These are phyloP conservation scores for Dolichomitus sp. DNA, from an alignment of 2,888 invertebrate species.

Conservation along the genomic window DNA sequence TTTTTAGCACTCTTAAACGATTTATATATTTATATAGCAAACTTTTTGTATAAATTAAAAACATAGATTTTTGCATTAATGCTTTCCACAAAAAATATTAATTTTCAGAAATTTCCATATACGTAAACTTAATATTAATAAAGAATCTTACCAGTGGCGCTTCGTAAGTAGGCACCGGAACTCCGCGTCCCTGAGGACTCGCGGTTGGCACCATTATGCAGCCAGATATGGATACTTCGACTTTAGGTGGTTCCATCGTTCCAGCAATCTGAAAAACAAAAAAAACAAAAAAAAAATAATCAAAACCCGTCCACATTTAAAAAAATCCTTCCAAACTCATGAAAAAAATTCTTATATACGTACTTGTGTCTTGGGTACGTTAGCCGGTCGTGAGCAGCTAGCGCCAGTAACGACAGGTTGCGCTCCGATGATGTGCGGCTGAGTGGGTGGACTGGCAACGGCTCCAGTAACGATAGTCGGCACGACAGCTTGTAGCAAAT, in stretches of 20 bases:
- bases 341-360: background rate
- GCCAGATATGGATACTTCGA: conserved; percentile 87
- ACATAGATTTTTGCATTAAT: background rate
- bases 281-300: background rate
- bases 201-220: conserved; percentile 88
- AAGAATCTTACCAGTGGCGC: conserved; percentile 90
- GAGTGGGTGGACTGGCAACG: conserved; percentile 88
- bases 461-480: conserved; percentile 87
- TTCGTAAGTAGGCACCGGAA: conserved; percentile 89
- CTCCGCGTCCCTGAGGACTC: conserved; percentile 87
- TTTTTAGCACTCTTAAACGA: no score
- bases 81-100: background rate
- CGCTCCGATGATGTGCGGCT: conserved; percentile 85
- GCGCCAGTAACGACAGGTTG: conserved; percentile 86
- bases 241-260: conserved; percentile 87
- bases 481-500: conserved; percentile 84
- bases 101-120: background rate
- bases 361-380: conserved; percentile 62
- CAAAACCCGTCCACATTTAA: background rate
- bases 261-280: conserved; percentile 76
- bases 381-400: conserved; percentile 74
- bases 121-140: conserved; percentile 50
- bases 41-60: background rate
- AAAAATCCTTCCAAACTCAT: conserved; percentile 1
- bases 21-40: background rate